A percentile compares a stretch with the other conserved stretches of the same genome.
These are phyloP conservation scores for Nipponia nippon DNA, from an alignment of 2,113 vertebrate genomes.

Conservation along the genomic window DNA sequence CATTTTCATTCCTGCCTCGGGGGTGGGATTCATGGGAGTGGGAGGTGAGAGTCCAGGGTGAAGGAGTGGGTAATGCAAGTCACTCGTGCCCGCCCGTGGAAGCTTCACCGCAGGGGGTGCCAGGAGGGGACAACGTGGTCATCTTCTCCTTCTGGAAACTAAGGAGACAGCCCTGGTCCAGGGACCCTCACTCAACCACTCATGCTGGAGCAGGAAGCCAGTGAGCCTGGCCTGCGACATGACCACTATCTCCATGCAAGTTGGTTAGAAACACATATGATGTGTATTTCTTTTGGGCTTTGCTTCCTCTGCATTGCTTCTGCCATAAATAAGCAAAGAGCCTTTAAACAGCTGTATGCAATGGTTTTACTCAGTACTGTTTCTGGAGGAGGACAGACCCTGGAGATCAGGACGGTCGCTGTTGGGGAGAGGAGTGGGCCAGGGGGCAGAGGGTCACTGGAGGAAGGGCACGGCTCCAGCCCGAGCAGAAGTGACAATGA, in stretches of 20 bases:
- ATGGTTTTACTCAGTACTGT: not conserved
- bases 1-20: not conserved
- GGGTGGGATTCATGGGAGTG: not conserved
- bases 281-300: not conserved
- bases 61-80: accelerated
- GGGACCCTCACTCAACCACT: not conserved
- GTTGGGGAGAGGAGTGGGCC: accelerated
- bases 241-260: not conserved
- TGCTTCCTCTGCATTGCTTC: accelerated
- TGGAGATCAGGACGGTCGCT: not conserved
- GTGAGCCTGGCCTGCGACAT: not conserved
- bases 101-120: not conserved
- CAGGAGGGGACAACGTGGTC: not conserved
- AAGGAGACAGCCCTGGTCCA: not conserved
- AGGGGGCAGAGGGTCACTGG: accelerated
- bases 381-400: not conserved
- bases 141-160: not conserved
- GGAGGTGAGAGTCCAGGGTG: accelerated
- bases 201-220: not conserved
- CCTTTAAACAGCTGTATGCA: not conserved
- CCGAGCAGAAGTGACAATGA: not conserved
- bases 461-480: not conserved
- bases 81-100: accelerated
- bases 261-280: accelerated
- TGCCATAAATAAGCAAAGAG: not conserved